phyloP scores from a whole-genome alignment of 2,113 vertebrate species.

The Bubo scandiacus region DNA sequence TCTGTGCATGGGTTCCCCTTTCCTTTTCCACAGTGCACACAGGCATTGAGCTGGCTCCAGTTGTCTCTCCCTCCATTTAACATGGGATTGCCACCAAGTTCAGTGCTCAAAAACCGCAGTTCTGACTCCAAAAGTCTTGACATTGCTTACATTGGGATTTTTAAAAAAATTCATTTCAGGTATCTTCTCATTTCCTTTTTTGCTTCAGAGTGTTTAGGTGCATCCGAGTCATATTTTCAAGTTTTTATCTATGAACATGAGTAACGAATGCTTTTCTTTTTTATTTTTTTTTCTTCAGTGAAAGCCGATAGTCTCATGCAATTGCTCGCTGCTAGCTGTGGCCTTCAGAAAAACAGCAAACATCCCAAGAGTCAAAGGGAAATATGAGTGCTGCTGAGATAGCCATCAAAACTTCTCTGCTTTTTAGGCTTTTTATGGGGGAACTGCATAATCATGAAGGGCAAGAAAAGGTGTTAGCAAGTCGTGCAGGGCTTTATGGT shows the following conservation, averaged over 20 bases:
- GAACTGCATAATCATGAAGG: background rate
- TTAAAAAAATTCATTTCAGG: background rate
- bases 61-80: background rate
- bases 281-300: background rate
- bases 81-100: background rate
- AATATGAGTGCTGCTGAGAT: background rate
- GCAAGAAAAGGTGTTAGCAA: background rate
- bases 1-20: background rate
- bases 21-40: background rate
- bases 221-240: background rate
- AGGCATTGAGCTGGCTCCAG: background rate
- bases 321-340: background rate
- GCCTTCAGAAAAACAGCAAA: background rate
- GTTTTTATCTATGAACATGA: background rate
- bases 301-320: background rate
- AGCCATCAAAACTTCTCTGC: background rate
- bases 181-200: background rate
- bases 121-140: background rate
- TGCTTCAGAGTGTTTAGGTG: background rate
- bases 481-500: background rate
- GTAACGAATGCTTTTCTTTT: background rate
- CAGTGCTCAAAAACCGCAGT: rapidly evolving
- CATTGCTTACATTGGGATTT: background rate
- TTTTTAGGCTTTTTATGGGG: background rate
- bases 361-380: background rate